Percentiles rank a stretch among this genome's conserved stretches.
These are phyloP conservation scores for Cyaniris semiargus DNA, from an alignment of 2,888 invertebrate species.

Conservation along the genomic window DNA sequence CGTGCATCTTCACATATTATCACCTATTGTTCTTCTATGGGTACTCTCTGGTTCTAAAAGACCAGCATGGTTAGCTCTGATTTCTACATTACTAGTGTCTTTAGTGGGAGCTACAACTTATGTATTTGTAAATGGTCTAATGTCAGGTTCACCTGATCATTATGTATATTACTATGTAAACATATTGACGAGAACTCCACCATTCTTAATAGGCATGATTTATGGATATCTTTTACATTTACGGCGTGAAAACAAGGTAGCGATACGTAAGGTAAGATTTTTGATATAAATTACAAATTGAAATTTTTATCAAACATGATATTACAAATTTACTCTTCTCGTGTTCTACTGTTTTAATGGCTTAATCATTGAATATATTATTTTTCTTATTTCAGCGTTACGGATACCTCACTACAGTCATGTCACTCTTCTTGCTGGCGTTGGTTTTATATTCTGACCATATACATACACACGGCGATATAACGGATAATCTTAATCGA, in stretches of 20 bases:
- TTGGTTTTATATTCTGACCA: constrained; percentile 2
- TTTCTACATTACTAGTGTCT: constrained; percentile 35
- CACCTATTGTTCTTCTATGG: constrained; percentile 47
- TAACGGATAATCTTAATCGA: constrained; percentile 28
- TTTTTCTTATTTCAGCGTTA: constrained; percentile 5
- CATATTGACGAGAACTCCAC: constrained; percentile 54
- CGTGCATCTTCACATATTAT: constrained; percentile 46
- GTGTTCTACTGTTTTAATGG: too few species aligned
- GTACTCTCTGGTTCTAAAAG: constrained; percentile 41
- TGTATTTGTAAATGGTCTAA: constrained; percentile 34
- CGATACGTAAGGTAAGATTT: constrained; percentile 44
- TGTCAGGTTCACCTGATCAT: constrained; percentile 36
- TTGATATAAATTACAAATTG: too few species aligned
- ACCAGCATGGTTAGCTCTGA: constrained; percentile 41
- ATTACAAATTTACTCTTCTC: neutral
- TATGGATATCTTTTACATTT: constrained; percentile 63
- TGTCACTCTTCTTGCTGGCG: neutral
- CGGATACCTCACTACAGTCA: neutral
- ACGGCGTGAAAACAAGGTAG: constrained; percentile 48
- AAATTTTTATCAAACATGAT: too few species aligned
- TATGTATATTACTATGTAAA: constrained; percentile 55
- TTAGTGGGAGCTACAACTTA: constrained; percentile 46
- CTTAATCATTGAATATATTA: neutral
- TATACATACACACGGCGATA: neutral
- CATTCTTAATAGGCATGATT: constrained; percentile 52